These are phyloP conservation scores for Ormyrus rosae DNA, from an alignment of 2,888 invertebrate species.

Conservation along the genomic window DNA sequence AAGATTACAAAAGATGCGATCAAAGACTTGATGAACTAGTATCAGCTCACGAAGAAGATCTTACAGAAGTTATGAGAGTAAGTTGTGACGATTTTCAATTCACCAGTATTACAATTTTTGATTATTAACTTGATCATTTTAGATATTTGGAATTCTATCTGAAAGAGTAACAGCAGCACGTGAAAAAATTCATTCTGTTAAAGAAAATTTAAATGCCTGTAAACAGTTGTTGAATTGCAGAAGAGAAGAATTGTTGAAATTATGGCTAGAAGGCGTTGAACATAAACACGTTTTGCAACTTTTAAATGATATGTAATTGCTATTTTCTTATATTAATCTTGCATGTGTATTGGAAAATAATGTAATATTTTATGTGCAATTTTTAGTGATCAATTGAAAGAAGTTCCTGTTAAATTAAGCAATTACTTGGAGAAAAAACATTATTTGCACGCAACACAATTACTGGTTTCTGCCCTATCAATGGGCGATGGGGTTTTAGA, in stretches of 20 bases:
- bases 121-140: constrained; percentile 70
- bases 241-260: constrained; percentile 92
- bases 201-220: constrained; percentile 89
- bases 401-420: constrained; percentile 84
- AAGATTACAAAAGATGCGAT: constrained; percentile 95
- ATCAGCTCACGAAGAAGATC: constrained; percentile 90
- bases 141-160: constrained; percentile 87
- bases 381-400: constrained; percentile 84
- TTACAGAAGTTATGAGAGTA: constrained; percentile 88
- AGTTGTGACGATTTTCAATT: neutral
- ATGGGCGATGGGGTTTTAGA: constrained; percentile 85
- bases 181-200: constrained; percentile 86
- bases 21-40: constrained; percentile 91
- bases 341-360: neutral
- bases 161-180: constrained; percentile 86
- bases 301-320: constrained; percentile 90
- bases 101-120: neutral
- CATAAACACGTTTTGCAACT: constrained; percentile 93
- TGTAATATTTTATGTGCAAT: neutral
- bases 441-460: constrained; percentile 90
- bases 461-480: constrained; percentile 84
- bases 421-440: constrained; percentile 84
- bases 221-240: constrained; percentile 91
- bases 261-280: constrained; percentile 97
- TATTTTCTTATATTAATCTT: constrained; percentile 12